Evolutionary conservation across 2,113 vertebrate species (phyloP).

Genomic region (Pluvianellus socialis): DNA sequence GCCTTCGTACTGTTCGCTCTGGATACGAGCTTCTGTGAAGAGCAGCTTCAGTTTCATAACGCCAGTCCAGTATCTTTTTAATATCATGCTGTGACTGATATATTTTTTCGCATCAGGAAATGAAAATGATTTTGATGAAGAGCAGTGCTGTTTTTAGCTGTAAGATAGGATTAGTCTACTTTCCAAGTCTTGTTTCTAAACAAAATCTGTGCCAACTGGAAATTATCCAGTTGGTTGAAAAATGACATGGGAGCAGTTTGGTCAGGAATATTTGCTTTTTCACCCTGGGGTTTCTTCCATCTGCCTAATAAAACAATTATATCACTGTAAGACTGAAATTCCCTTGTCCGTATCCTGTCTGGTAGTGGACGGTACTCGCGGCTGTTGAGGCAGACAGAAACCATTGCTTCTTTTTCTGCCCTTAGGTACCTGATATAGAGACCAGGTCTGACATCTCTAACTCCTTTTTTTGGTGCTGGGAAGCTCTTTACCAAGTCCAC

Average conservation of each 20-base stretch:
- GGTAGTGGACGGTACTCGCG: neutral
- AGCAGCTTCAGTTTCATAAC: neutral
- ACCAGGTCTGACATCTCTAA: neutral
- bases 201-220: slow-evolving; percentile 42
- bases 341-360: neutral
- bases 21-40: neutral
- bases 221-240: slow-evolving; percentile 36
- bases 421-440: neutral
- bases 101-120: slow-evolving; percentile 48
- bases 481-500: neutral
- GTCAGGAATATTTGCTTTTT: slow-evolving; percentile 50
- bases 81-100: slow-evolving; percentile 11
- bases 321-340: slow-evolving; percentile 6
- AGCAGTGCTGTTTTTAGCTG: slow-evolving; percentile 35
- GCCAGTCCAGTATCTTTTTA: neutral
- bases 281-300: slow-evolving; percentile 22
- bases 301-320: slow-evolving; percentile 46
- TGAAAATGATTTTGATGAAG: slow-evolving; percentile 27
- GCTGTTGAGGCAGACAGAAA: neutral
- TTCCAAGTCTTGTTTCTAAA: slow-evolving; percentile 48
- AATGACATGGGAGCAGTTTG: slow-evolving; percentile 13
- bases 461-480: neutral
- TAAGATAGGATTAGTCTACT: slow-evolving; percentile 64
- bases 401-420: neutral
- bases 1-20: neutral